These are phyloP conservation scores for Acanthosepion lycidas DNA, from an alignment of 2,888 invertebrate genomes.

Conservation along the genomic window DNA sequence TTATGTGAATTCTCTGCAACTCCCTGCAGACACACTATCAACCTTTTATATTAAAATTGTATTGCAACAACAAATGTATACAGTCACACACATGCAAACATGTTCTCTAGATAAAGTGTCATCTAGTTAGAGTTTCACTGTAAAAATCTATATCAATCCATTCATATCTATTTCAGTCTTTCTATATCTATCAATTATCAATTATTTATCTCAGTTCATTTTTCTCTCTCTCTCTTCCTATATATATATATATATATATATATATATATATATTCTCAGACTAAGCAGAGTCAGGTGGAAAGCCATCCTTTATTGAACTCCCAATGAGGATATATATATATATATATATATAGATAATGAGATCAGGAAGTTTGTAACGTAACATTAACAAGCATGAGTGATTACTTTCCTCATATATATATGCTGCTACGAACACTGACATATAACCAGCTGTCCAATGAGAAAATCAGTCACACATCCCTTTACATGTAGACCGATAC, in stretches of 20 bases:
- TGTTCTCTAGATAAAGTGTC: too few relatives aligned
- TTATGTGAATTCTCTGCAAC: too few relatives aligned
- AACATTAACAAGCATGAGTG: conserved; percentile 8
- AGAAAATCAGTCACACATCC: background rate
- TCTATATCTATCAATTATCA: too few relatives aligned
- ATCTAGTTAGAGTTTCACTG: too few relatives aligned
- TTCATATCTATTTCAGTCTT: too few relatives aligned
- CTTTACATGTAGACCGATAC: background rate
- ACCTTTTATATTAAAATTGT: too few relatives aligned
- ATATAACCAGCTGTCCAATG: background rate
- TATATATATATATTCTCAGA: background rate
- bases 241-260: background rate
- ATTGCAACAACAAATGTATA: too few relatives aligned
- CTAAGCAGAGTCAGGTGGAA: background rate
- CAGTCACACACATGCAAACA: too few relatives aligned
- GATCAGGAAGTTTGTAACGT: conserved; percentile 33
- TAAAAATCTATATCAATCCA: too few relatives aligned
- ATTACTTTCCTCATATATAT: background rate
- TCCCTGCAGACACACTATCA: too few relatives aligned
- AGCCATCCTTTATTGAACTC: background rate
- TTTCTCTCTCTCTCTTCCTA: too few relatives aligned
- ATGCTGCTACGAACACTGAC: background rate
- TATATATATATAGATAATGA: background rate
- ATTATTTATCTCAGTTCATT: too few relatives aligned
- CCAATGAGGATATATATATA: background rate